phyloP scores from a whole-genome alignment of 2,113 vertebrate genomes.

The Nipponia nippon region DNA sequence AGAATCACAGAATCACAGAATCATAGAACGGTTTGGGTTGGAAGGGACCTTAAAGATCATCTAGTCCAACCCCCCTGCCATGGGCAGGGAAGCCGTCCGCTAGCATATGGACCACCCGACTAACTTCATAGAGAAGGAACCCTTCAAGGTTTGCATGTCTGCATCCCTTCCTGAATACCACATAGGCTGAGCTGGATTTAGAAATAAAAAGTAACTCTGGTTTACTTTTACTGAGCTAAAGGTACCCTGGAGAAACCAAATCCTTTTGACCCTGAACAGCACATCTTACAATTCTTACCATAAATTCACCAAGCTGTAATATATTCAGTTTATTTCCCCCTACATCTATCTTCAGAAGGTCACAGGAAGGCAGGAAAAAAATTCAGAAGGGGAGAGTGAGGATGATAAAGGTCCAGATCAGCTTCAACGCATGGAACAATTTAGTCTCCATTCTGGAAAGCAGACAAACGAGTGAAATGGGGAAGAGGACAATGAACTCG shows the following conservation, averaged over 20 bases:
- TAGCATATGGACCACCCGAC: background rate
- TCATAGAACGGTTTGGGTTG: background rate
- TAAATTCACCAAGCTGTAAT: background rate
- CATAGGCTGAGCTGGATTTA: background rate
- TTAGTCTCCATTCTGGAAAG: background rate
- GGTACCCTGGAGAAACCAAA: background rate
- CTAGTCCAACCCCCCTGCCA: background rate
- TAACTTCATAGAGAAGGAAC: background rate
- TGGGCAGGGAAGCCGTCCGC: background rate
- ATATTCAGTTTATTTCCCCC: background rate
- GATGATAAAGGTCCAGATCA: background rate
- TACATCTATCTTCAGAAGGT: background rate
- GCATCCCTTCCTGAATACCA: background rate
- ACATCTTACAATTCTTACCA: background rate
- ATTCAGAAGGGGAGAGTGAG: background rate
- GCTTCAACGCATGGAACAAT: background rate
- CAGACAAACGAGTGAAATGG: background rate
- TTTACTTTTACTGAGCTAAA: background rate
- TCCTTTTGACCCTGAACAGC: background rate
- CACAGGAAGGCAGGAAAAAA: background rate
- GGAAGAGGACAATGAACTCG: background rate
- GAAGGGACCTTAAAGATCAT: background rate
- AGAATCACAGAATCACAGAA: background rate
- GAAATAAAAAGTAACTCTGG: background rate
- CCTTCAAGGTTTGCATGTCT: background rate